phyloP scores from a whole-genome alignment of 2,888 invertebrate genomes.

The Entomobrya multifasciata region DNA sequence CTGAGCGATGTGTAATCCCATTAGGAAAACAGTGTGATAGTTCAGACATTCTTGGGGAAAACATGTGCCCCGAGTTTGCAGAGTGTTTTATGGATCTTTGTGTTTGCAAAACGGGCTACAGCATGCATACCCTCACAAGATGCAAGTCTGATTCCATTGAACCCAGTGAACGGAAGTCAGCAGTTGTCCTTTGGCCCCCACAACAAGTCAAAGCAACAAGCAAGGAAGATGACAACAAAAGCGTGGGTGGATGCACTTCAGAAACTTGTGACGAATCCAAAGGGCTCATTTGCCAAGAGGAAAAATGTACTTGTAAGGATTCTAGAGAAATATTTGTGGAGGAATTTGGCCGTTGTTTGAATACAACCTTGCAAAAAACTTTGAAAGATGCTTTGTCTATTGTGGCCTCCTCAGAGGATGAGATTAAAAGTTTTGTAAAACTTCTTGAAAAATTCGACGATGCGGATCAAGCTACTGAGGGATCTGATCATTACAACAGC shows the following conservation, averaged over 20 bases:
- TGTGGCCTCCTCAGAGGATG: slow-evolving; percentile 37
- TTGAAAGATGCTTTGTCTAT: slow-evolving; percentile 54
- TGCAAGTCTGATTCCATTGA: slow-evolving; percentile 59
- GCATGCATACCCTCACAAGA: slow-evolving; percentile 63
- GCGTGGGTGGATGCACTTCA: slow-evolving; percentile 7
- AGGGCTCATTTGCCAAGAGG: slow-evolving; percentile 64
- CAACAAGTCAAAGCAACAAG: background rate
- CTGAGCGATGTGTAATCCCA: slow-evolving; percentile 51
- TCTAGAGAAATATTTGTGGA: slow-evolving; percentile 43
- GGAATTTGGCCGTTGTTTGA: slow-evolving; percentile 70
- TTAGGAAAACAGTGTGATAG: slow-evolving; percentile 57
- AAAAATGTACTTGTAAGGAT: slow-evolving; percentile 51
- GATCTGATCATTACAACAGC: slow-evolving; percentile 50
- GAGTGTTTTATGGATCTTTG: slow-evolving; percentile 64
- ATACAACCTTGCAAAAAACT: slow-evolving; percentile 54
- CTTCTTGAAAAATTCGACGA: slow-evolving; percentile 53
- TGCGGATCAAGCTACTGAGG: slow-evolving; percentile 35
- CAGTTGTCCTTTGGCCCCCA: slow-evolving; percentile 60
- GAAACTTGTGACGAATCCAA: slow-evolving; percentile 64
- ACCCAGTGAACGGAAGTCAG: slow-evolving; percentile 37
- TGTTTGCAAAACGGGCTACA: slow-evolving; percentile 67
- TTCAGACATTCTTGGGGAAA: background rate
- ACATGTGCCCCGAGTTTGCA: slow-evolving; percentile 61
- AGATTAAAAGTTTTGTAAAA: slow-evolving; percentile 61
- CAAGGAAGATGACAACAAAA: background rate